A percentile compares a stretch with the other conserved stretches of the same genome.
These are phyloP conservation scores for Drosophila suzukii DNA, from an alignment of 1,140 invertebrate genomes.

Conservation along the genomic window DNA sequence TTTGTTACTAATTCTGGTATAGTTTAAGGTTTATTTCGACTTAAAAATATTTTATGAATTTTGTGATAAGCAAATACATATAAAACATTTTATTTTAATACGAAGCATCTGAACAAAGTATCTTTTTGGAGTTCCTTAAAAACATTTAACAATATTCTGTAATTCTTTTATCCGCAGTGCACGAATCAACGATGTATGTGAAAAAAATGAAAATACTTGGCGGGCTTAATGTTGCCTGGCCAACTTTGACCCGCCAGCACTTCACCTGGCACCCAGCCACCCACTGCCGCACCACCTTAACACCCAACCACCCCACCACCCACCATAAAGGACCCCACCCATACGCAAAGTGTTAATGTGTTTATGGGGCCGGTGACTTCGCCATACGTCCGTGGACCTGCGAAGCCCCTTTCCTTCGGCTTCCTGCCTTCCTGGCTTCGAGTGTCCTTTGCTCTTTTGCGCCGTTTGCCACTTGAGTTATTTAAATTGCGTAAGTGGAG, in stretches of 20 bases:
- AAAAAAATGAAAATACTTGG: constrained; percentile 61
- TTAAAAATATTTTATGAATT: no score
- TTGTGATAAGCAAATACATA: no score
- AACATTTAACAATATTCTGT: not conserved
- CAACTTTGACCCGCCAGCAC: constrained; percentile 64
- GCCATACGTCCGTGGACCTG: constrained; percentile 38
- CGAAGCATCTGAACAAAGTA: no score
- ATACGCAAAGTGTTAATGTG: constrained; percentile 78
- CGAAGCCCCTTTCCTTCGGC: constrained; percentile 7
- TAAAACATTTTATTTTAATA: no score
- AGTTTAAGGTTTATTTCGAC: no score
- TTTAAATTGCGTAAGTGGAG: constrained; percentile 79
- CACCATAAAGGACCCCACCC: constrained; percentile 14
- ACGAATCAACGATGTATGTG: constrained; percentile 44
- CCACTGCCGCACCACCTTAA: not conserved
- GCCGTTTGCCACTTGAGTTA: constrained; percentile 78
- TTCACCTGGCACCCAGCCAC: constrained; percentile 48
- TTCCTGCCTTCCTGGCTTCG: constrained; percentile 30
- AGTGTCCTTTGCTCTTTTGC: constrained; percentile 73
- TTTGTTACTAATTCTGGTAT: no score
- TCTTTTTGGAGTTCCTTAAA: no score
- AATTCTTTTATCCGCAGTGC: not conserved
- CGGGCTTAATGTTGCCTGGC: constrained; percentile 69
- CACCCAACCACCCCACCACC: not conserved
- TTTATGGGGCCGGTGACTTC: constrained; percentile 70